A percentile compares a stretch with the other conserved stretches of the same genome.
phyloP scores from a whole-genome alignment of 2,113 vertebrate genomes.

The Cephalopholis sonnerati region DNA sequence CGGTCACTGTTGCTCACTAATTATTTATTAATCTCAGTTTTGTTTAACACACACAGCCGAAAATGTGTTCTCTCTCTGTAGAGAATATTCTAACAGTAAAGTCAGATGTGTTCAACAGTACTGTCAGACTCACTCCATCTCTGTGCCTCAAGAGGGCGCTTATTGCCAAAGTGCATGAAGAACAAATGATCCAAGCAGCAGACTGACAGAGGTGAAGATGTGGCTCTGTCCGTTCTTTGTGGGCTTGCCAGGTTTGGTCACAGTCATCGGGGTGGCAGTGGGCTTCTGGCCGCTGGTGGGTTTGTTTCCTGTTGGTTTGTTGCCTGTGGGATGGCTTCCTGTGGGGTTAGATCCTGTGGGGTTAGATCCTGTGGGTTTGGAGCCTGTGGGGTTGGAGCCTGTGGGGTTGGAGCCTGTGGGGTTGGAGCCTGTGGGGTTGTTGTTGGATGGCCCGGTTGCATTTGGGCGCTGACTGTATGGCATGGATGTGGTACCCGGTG shows the following conservation, averaged over 20 bases:
- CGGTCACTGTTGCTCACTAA: too few species aligned
- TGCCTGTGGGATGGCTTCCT: neutral
- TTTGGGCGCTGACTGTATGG: neutral
- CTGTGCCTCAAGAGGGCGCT: constrained; percentile 3
- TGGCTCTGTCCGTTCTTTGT: constrained; percentile 8
- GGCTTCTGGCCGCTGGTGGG: neutral
- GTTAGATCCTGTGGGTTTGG: neutral
- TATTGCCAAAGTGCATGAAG: constrained; percentile 30
- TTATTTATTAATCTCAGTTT: neutral
- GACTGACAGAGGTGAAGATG: neutral
- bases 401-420: neutral
- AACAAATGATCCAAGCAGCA: constrained; percentile 39
- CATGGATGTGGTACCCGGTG: fast-evolving
- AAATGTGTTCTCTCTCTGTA: neutral
- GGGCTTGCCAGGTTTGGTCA: fast-evolving
- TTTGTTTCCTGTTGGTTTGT: neutral
- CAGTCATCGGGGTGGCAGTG: too few species aligned
- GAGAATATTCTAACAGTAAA: neutral
- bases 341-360: neutral
- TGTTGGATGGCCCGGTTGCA: neutral
- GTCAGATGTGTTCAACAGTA: neutral
- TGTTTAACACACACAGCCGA: neutral
- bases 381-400: neutral
- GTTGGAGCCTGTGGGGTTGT: neutral
- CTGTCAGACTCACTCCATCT: neutral